A percentile compares a stretch with the other conserved stretches of the same genome.
Evolutionary conservation across 2,888 invertebrate species (phyloP).

Genomic region (Xanthorhoe designata): DNA sequence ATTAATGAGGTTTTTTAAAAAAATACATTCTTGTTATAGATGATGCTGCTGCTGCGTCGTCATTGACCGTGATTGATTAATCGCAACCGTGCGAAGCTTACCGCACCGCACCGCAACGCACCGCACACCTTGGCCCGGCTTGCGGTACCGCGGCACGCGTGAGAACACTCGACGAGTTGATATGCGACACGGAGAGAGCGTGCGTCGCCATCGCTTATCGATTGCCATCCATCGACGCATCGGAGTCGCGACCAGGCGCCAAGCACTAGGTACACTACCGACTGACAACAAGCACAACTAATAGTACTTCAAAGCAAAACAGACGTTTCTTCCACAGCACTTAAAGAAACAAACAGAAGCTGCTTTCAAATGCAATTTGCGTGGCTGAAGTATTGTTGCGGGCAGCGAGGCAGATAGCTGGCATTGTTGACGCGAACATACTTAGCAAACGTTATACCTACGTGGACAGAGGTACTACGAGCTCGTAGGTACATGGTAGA

Average conservation of each 20-base stretch:
- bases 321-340: background rate
- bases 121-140: slow-evolving; percentile 41
- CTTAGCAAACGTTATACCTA: slow-evolving; percentile 1
- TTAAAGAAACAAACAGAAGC: slow-evolving; percentile 3
- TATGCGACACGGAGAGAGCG: slow-evolving; percentile 44
- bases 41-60: too few species aligned
- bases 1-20: too few species aligned
- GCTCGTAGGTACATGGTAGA: background rate
- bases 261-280: background rate
- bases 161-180: slow-evolving; percentile 59
- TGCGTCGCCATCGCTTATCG: background rate
- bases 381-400: background rate
- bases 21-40: too few species aligned
- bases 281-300: background rate
- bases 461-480: background rate
- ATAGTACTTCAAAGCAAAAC: background rate
- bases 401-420: background rate
- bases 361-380: slow-evolving; percentile 1
- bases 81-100: too few species aligned
- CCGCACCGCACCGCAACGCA: slow-evolving; percentile 50
- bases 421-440: slow-evolving; percentile 7
- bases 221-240: background rate
- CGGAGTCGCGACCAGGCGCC: background rate
- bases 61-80: too few species aligned
- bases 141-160: slow-evolving; percentile 58